Base-by-base conservation (phyloP, 1,140 invertebrate genomes). In the Spodoptera litura region DNA sequence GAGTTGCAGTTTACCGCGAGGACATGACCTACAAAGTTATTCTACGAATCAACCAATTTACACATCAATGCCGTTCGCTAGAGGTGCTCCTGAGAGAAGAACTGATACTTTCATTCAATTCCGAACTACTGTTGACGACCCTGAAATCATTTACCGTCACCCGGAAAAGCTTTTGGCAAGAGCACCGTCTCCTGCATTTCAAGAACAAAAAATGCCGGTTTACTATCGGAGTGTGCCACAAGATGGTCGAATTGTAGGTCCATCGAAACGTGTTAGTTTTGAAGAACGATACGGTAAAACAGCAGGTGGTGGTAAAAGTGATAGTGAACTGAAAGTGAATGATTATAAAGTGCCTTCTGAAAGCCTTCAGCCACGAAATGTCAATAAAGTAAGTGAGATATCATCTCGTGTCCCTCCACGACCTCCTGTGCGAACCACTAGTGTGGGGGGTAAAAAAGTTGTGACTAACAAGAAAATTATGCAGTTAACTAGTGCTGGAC, bases 101-200 rank as follows among this genome's bases (percentile, higher is more conserved):
- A 93, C 91, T 13, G 91, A 94, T 82, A 88, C 89, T n/a, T 92
- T 83, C 78, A 84, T 93, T 62, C 85, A 82, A 68, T 79, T 62
- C 56, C 83, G 83, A 20, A 71, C 76, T 53, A 58, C 61, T 66
- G 70, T 79, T 13, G 53, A 79, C 8, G 88, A 89, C 8, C 78
- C 81, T 31, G 89, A 88, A 73, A 83, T 89, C 35, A 71, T 88
- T 25, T 93, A 90, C 61, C 87, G 89, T 71, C 82, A 93, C 80
- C 87, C 85, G 9, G 88, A 89, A 79, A 91, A 90, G 78, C 44
- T 86, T 38, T 73, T 66, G 61, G 61, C 52, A 11, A 81, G 64
- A 66, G 77, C 62, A n/a, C 62, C 76, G n/a, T 79, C 82, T 11
- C 80, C 82, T 9, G 72, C 77, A 8, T 64, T 80, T 12, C 66